These are phyloP conservation scores for Patella depressa DNA, from an alignment of 2,888 invertebrate species.

Conservation along the genomic window DNA sequence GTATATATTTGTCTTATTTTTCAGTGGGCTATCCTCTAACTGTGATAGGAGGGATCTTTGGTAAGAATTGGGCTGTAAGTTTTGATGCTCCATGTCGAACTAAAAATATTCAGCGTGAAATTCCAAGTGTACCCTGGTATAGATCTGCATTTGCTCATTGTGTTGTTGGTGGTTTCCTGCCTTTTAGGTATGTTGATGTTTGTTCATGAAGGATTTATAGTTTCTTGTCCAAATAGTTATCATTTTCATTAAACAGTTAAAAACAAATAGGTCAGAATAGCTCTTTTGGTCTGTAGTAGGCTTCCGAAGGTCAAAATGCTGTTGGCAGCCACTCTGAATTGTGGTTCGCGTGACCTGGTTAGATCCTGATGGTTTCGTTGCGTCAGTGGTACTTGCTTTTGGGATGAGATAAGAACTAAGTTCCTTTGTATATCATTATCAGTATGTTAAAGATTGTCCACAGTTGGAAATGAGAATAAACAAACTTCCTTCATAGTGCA, in stretches of 20 bases:
- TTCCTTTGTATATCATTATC: no score
- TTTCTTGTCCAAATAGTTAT: background rate
- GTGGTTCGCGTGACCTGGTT: no score
- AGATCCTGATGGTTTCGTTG: no score
- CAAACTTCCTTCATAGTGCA: no score
- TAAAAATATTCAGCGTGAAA: constrained; percentile 73
- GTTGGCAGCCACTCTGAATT: background rate
- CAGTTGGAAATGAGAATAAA: no score
- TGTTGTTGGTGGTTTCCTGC: constrained; percentile 74
- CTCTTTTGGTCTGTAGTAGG: no score
- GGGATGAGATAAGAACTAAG: no score
- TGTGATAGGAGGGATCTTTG: constrained; percentile 73
- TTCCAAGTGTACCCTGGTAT: constrained; percentile 73
- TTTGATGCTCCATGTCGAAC: constrained; percentile 74
- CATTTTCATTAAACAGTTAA: no score
- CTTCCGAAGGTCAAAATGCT: background rate
- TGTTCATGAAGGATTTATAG: background rate
- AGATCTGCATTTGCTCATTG: constrained; percentile 71
- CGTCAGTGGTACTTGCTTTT: no score
- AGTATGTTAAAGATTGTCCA: no score
- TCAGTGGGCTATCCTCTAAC: constrained; percentile 74
- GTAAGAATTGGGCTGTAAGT: constrained; percentile 72
- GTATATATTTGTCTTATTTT: constrained; percentile 29
- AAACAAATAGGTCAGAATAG: no score
- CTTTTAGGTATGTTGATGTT: constrained; percentile 71